Evolutionary conservation across 2,888 invertebrate genomes (phyloP), one percentile per base, ranked within the genome.

Genomic region (Masnerella sp.): DNA sequence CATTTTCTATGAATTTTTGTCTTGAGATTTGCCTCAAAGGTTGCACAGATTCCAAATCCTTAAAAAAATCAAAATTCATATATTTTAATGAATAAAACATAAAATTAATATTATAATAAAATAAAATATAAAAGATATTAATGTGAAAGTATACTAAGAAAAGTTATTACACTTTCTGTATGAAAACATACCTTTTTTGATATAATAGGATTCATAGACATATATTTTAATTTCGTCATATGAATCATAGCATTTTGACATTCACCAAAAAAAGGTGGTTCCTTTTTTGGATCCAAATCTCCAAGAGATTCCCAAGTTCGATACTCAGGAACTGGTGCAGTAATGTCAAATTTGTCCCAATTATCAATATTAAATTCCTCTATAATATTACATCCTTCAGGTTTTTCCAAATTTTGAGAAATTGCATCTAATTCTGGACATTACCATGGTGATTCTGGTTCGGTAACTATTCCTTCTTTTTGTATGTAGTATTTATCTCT

Each of bases 261-360:
- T 74, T 87, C 87, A 0, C 82, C 79, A 12, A 82, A 51, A 68
- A 85, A 87, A 11, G 75, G 67, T 8, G 70, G 62, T 40, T 85
- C 81, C 54, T 81, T 83, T 2, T 61, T 42, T 15, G 79, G 75
- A 25, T 82, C 75, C 1, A 64, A 70, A 15, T 75, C 52, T 17
- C 87, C 87, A 2, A 87, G 69, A n/a, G 75, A 80, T 72, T 87
- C 87, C 87, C 87, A 87, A 0, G 83, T 85, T 12, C 79, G 80
- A 61, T 67, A 74, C 45, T 83, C 77, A 4, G 74, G 49, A 9
- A 76, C 14, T 2, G 74, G 58, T 15, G 71, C 17, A 40, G 4
- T n/a, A 17, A 68, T 15, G 5, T 78, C 72, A 12, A 79, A 47
- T 9, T 72, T 43, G 22, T 78, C 75, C 81, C 83, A 83, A 40